These are phyloP conservation scores for Athripsodes cinereus DNA, from an alignment of 2,888 invertebrate genomes.

Conservation along the genomic window DNA sequence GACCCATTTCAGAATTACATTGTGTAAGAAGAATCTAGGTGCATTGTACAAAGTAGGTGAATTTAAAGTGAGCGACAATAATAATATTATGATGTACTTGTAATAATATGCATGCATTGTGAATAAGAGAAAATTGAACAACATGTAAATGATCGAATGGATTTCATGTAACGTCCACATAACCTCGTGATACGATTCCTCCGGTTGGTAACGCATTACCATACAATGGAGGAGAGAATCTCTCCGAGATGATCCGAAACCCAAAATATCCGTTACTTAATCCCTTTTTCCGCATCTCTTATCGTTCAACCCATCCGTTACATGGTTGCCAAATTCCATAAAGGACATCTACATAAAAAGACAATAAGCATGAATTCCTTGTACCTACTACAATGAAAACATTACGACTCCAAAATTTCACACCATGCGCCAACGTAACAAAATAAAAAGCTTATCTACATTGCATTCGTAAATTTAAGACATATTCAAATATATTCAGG, in stretches of 20 bases:
- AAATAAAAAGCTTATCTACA: too few relatives aligned
- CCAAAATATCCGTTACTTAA: conserved; percentile 26
- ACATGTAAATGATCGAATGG: too few relatives aligned
- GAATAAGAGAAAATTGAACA: neutral
- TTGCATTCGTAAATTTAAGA: too few relatives aligned
- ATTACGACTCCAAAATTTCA: neutral
- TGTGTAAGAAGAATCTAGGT: too few relatives aligned
- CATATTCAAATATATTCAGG: too few relatives aligned
- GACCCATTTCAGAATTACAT: too few relatives aligned
- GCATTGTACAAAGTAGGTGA: too few relatives aligned
- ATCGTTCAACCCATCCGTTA: conserved; percentile 25
- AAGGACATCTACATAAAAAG: neutral
- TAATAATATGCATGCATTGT: neutral
- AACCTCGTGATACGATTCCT: neutral
- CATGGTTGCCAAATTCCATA: conserved; percentile 9
- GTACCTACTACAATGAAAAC: neutral
- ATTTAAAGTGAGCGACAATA: too few relatives aligned
- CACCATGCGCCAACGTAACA: neutral
- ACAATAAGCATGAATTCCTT: neutral
- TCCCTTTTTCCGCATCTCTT: conserved; percentile 27
- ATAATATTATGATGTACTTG: neutral
- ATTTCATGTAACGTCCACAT: too few relatives aligned
- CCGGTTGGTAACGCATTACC: conserved; percentile 17
- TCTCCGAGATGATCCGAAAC: conserved; percentile 22
- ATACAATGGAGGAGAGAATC: conserved; percentile 27